phyloP scores from a whole-genome alignment of 2,797 vertebrate genomes.

The Chelidonichthys spinosus region DNA sequence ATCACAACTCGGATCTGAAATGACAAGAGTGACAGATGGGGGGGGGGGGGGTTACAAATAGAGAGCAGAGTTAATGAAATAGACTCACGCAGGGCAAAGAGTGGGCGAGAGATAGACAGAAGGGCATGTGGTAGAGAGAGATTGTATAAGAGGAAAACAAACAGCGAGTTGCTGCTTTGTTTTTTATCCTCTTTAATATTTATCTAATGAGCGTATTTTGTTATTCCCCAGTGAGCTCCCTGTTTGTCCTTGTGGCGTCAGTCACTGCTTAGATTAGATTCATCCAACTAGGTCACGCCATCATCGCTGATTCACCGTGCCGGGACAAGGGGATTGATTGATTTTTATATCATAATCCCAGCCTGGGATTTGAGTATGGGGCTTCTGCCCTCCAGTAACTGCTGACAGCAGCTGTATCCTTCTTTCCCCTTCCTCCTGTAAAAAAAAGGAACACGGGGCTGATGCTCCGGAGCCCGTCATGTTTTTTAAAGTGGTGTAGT shows the following conservation, averaged over 20 bases:
- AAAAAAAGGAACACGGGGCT: slow-evolving; percentile 59
- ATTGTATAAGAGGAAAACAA: slow-evolving; percentile 34
- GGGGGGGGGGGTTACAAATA: slow-evolving; percentile 9
- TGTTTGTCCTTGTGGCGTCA: slow-evolving; percentile 66
- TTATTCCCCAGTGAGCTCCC: slow-evolving; percentile 44
- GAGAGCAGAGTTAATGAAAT: slow-evolving; percentile 2
- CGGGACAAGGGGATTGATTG: slow-evolving; percentile 76
- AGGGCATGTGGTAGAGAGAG: slow-evolving; percentile 13
- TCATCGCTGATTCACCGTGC: slow-evolving; percentile 59
- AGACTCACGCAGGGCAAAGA: slow-evolving; percentile 9
- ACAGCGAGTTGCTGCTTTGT: slow-evolving; percentile 29
- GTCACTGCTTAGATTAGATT: slow-evolving; percentile 73
- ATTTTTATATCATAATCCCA: slow-evolving; percentile 83
- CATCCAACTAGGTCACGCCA: slow-evolving; percentile 71
- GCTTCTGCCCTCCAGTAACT: slow-evolving; percentile 60
- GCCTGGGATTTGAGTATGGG: slow-evolving; percentile 66
- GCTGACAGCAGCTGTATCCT: slow-evolving; percentile 64
- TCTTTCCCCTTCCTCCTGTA: slow-evolving; percentile 44
- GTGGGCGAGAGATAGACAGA: slow-evolving; percentile 23
- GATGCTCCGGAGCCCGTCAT: slow-evolving; percentile 36
- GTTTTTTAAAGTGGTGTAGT: slow-evolving; percentile 48
- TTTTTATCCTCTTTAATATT: slow-evolving; percentile 56
- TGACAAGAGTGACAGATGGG: background rate
- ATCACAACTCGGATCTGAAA: slow-evolving; percentile 22
- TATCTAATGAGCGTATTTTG: slow-evolving; percentile 59